Conservation (phyloP, 2,113 vertebrate genomes). For the Peromyscus leucopus region DNA sequence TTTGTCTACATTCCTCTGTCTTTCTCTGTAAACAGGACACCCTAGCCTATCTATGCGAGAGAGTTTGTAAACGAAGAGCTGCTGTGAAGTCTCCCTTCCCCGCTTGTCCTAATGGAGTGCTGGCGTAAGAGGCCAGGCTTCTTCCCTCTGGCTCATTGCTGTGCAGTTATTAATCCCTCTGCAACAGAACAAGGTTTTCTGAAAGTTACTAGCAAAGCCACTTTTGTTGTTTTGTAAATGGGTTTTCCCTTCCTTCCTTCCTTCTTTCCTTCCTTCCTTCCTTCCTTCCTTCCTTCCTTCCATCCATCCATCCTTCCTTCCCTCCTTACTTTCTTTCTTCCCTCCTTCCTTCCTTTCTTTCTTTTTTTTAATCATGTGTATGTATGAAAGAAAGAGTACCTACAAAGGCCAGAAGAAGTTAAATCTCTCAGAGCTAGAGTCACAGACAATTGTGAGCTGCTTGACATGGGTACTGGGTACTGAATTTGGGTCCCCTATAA, state of each 20-base stretch:
- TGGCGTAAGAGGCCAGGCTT: not conserved
- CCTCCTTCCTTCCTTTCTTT: not conserved
- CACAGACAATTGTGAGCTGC: not conserved
- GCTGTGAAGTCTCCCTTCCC: not conserved
- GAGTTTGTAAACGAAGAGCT: conserved; percentile 48
- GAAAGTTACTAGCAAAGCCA: not conserved
- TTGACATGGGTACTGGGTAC: not conserved
- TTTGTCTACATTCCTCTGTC: conserved; percentile 66
- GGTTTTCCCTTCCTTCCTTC: not conserved
- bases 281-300: not conserved
- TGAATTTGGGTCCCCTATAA: not conserved
- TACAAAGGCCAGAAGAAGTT: not conserved
- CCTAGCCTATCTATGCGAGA: not conserved
- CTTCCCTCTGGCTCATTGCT: not conserved
- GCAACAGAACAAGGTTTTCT: not conserved
- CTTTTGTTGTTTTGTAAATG: not conserved
- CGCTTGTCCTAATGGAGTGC: not conserved
- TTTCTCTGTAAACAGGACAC: conserved; percentile 74
- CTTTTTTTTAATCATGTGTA: not conserved
- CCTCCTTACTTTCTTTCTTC: no score
- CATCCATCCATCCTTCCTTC: not conserved
- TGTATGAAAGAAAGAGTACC: not conserved
- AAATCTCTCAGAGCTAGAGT: not conserved
- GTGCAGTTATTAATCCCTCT: not conserved
- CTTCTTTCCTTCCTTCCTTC: no score